Evolutionary conservation across 2,113 vertebrate genomes (phyloP), one percentile per base, ranked within the genome.

Genomic region (Merops nubicus): DNA sequence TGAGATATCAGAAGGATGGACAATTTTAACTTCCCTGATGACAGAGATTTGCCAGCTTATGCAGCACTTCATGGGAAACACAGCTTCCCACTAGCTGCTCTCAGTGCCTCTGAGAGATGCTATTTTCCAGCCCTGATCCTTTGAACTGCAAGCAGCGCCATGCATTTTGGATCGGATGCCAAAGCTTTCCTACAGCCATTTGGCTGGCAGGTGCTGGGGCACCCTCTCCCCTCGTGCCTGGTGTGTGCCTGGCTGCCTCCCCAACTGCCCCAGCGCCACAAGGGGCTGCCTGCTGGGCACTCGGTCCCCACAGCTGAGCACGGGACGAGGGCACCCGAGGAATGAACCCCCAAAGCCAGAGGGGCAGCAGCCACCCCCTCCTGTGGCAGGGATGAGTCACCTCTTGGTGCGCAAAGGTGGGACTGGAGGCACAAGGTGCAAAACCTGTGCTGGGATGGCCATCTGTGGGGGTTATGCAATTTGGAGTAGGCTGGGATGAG

Each of bases 301-400:
- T 89, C 17, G 6, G 29, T 89, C 76, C 68, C 70, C 70, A 42
- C 83, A 96, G 73, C 96, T 92, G 92, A 96, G 64, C 51, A 8
- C 15, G 8, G 83, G 74, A 74, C 13, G 20, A 89, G 77, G 26
- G 43, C 51, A 21, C 82, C 92, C 54, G 47, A 62, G 3, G 57
- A 56, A 22, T 9, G n/a, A 51, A 38, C 76, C 69, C 69, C 53
- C 83, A 83, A 70, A 74, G 43, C 26, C 43, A 10, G 13, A 70
- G 9, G 36, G 5, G 22, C 26, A 12, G 38, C 70, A 84, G 62
- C 36, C 59, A 51, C 42, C 23, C 16, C 15, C 18, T 45, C 53
- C 85, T 38, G 23, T 34, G 38, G 67, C 11, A 5, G 15, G 77
- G 75, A 29, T 53, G 21, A 60, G 22, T 6, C 12, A 17, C 51